Base-by-base conservation (phyloP, 2,113 vertebrate genomes). In the Phrynosoma blainvillii region DNA sequence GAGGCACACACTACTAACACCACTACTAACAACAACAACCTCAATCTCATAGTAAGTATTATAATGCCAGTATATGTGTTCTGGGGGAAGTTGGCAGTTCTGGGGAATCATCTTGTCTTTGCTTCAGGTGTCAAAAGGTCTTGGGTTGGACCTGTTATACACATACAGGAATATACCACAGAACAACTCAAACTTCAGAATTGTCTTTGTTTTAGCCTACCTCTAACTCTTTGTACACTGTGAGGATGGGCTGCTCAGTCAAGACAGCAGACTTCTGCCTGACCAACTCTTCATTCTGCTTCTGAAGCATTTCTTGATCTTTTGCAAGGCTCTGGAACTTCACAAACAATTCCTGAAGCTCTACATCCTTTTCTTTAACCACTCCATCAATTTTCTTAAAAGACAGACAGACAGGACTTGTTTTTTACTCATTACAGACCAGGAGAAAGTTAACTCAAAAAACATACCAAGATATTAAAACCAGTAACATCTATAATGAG, bases 341-440 rank as follows among this genome's bases (percentile, higher is more conserved):
- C 85, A 96, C 97, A 86, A 95, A 92, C 83, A 97, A 96, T 88
- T 98, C 97, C 91, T 97, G 96, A 89, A 98, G 92, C 93, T 98
- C 98, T 36, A 93, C 92, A 75, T 98, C 98, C 89, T 98, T 98
- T 94, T 97, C 98, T 93, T 95, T 98, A 89, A 98, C 93, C 36
- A 96, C 80, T 78, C 92, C 93, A 86, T 98, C 96, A 62, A 98
- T 97, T 91, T 95, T 98, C 98, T 99, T 94, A 56, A 88, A 23
- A 89, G 14, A 27, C 4, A 94, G 93, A n/a, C 47, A 47, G 47
- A 47, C 47, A 47, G 47, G 47, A 47, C 47, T 47, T 7, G 7
- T 7, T 47, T 47, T 36, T 47, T 5, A 47, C 7, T 47, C 47
- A 47, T 47, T 47, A 47, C 47, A 47, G 5, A 47, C 7, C 47